Evolutionary conservation across 2,888 invertebrate genomes (phyloP).

Genomic region (Xestoiulus laeticollis): DNA sequence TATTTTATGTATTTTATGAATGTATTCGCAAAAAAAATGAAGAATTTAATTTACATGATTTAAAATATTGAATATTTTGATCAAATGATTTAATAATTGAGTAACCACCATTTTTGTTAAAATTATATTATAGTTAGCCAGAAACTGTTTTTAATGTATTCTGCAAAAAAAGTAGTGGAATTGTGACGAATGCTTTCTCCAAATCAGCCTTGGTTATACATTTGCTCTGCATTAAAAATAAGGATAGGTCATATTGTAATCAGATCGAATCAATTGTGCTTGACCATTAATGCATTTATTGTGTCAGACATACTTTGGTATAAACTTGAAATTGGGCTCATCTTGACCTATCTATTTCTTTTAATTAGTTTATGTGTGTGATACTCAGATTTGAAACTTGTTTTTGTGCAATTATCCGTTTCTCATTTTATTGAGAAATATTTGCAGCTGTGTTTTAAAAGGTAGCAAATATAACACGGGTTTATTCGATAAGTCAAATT

Average conservation of each 20-base stretch:
- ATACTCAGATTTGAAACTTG: background rate
- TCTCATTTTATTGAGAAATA: background rate
- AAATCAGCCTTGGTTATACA: background rate
- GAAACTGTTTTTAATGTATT: too few relatives aligned
- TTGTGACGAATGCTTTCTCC: background rate
- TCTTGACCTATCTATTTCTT: background rate
- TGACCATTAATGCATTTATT: background rate
- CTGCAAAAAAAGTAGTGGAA: too few relatives aligned
- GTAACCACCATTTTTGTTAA: too few relatives aligned
- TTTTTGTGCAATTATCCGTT: background rate
- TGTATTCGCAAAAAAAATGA: too few relatives aligned
- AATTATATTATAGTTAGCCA: too few relatives aligned
- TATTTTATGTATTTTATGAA: too few relatives aligned
- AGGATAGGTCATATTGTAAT: background rate
- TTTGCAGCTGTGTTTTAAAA: background rate
- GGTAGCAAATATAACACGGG: background rate
- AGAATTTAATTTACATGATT: too few relatives aligned
- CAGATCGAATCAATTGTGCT: background rate
- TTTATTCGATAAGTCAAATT: background rate
- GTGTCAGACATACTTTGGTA: background rate
- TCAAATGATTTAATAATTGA: too few relatives aligned
- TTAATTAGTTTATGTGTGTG: background rate
- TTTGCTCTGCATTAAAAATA: background rate
- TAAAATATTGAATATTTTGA: too few relatives aligned
- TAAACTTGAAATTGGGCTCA: slow-evolving; percentile 17